Conservation (phyloP, 2,888 invertebrate species). For the Tetropium fuscum region DNA sequence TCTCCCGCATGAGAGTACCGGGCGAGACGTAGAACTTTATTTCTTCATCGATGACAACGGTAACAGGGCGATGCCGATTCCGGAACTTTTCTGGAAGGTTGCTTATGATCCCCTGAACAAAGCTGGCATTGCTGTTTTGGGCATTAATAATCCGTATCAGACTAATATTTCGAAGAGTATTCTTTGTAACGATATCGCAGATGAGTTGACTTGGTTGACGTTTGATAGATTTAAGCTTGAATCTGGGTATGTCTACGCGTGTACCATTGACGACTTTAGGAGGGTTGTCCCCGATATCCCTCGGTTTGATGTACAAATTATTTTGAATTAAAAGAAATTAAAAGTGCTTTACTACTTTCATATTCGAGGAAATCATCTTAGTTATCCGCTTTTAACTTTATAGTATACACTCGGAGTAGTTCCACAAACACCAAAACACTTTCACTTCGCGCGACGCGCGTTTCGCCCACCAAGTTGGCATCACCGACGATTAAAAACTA, state of each 20-base stretch:
- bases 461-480: too few species aligned
- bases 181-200: conserved; percentile 67
- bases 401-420: too few species aligned
- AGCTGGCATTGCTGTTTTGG: conserved; percentile 72
- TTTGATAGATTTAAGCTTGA: conserved; percentile 68
- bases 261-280: conserved; percentile 71
- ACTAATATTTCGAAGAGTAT: conserved; percentile 45
- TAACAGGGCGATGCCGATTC: conserved; percentile 66
- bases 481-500: too few species aligned
- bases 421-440: too few species aligned
- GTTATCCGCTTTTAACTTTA: too few species aligned
- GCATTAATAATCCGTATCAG: conserved; percentile 73
- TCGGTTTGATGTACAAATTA: conserved; percentile 63
- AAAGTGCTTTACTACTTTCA: neutral
- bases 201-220: conserved; percentile 71
- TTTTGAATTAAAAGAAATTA: conserved; percentile 54
- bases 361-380: too few species aligned
- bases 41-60: conserved; percentile 51
- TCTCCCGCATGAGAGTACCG: conserved; percentile 67
- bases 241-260: conserved; percentile 73
- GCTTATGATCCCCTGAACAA: conserved; percentile 68
- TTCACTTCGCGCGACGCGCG: too few species aligned
- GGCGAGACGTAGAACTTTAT: conserved; percentile 50
- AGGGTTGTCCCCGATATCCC: conserved; percentile 69
- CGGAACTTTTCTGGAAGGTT: conserved; percentile 71